phyloP scores from a whole-genome alignment of 1,140 invertebrate genomes.

The Pomacea maculata region DNA sequence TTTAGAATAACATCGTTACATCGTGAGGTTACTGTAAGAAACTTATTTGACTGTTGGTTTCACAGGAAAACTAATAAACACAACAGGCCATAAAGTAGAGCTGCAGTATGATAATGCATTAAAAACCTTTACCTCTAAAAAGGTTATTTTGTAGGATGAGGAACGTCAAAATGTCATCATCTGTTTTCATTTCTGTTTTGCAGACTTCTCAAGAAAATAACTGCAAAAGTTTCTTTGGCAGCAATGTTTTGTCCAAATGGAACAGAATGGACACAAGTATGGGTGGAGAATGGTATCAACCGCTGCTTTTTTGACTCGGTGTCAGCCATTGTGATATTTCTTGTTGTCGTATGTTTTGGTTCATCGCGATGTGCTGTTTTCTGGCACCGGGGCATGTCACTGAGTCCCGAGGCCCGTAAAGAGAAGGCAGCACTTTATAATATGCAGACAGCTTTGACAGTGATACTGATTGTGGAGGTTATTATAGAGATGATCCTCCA shows the following conservation, averaged over 20 bases:
- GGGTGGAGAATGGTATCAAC: slow-evolving; percentile 88
- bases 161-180: too few species aligned
- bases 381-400: slow-evolving; percentile 80
- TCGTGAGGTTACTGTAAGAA: too few species aligned
- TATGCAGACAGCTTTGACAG: slow-evolving; percentile 34
- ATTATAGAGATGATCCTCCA: slow-evolving; percentile 49
- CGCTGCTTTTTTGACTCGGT: slow-evolving; percentile 93
- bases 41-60: too few species aligned
- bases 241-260: slow-evolving; percentile 49
- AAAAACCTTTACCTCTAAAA: too few species aligned
- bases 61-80: too few species aligned
- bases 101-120: too few species aligned
- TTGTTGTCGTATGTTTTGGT: slow-evolving; percentile 83
- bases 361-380: slow-evolving; percentile 85
- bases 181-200: too few species aligned
- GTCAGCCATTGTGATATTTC: slow-evolving; percentile 74
- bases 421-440: slow-evolving; percentile 69
- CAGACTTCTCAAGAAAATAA: too few species aligned
- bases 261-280: slow-evolving; percentile 61
- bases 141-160: too few species aligned
- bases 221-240: background rate
- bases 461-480: slow-evolving; percentile 45
- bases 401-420: slow-evolving; percentile 70
- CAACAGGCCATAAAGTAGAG: too few species aligned
- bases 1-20: too few species aligned